A percentile compares a stretch with the other conserved stretches of the same genome.
These are phyloP conservation scores for Spodoptera frugiperda DNA, from an alignment of 1,140 invertebrate species.

Conservation along the genomic window DNA sequence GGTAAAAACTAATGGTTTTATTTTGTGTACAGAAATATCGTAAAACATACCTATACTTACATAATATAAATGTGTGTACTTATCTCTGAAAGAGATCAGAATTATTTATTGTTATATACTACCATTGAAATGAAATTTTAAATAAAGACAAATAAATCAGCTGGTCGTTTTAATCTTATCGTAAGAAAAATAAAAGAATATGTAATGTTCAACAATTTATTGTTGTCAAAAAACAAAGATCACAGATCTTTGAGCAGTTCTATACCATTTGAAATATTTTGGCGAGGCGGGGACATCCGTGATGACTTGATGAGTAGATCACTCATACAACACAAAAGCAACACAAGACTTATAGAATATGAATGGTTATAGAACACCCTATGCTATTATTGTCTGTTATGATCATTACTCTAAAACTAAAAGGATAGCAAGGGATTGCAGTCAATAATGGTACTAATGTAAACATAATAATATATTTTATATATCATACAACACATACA, in stretches of 20 bases:
- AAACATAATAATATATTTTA: conserved; percentile 15
- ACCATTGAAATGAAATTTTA: conserved; percentile 82
- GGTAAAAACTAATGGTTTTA: conserved; percentile 79
- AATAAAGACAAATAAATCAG: conserved; percentile 78
- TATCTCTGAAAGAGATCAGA: conserved; percentile 80
- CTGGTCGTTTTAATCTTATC: conserved; percentile 19
- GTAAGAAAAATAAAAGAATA: conserved; percentile 52
- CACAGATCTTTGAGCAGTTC: conserved; percentile 78
- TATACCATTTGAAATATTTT: conserved; percentile 76
- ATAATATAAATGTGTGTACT: conserved; percentile 70
- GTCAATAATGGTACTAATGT: conserved; percentile 3
- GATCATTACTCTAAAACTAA: conserved; percentile 11
- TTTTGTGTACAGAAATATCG: conserved; percentile 81
- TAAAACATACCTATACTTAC: conserved; percentile 70
- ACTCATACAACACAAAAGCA: neutral
- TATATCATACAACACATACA: conserved; percentile 14
- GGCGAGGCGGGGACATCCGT: conserved; percentile 35
- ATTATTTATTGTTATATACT: conserved; percentile 85
- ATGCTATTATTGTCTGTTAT: conserved; percentile 20
- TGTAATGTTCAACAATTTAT: conserved; percentile 80
- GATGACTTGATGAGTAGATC: neutral
- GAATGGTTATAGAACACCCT: neutral
- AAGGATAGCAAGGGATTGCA: neutral
- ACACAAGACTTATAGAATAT: too few relatives aligned
- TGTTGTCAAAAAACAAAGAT: conserved; percentile 80